These are phyloP conservation scores for Cossypha niveicapilla DNA, from an alignment of 2,797 vertebrate species.

Conservation along the genomic window DNA sequence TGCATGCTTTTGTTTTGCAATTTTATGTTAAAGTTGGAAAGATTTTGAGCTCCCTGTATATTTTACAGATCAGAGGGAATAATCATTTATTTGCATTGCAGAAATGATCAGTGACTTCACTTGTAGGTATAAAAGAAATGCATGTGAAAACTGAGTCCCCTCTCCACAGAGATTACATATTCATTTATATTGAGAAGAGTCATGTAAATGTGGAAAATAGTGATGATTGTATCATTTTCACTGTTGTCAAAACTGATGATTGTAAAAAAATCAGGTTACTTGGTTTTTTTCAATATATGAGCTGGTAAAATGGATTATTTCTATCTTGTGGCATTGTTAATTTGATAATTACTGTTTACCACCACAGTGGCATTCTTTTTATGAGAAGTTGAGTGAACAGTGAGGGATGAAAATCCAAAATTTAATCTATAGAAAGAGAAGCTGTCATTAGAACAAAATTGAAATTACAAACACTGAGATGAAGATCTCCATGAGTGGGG, in stretches of 20 bases:
- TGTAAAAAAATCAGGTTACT: background rate
- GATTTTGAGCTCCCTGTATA: background rate
- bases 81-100: background rate
- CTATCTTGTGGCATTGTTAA: background rate
- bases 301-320: background rate
- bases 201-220: background rate
- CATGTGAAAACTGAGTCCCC: background rate
- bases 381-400: background rate
- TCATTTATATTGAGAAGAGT: background rate
- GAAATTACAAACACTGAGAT: background rate
- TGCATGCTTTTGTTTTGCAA: background rate
- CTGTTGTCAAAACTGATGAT: background rate
- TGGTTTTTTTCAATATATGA: background rate
- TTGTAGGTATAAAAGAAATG: background rate
- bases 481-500: background rate
- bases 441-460: background rate
- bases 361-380: background rate
- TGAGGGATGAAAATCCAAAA: background rate
- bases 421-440: background rate
- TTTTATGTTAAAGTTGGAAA: background rate
- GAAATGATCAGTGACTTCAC: background rate
- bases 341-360: conserved; percentile 16
- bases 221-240: background rate
- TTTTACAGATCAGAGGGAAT: background rate
- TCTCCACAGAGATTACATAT: background rate